Conservation (phyloP, 2,797 vertebrate genomes). For the Urosaurus nigricauda region DNA sequence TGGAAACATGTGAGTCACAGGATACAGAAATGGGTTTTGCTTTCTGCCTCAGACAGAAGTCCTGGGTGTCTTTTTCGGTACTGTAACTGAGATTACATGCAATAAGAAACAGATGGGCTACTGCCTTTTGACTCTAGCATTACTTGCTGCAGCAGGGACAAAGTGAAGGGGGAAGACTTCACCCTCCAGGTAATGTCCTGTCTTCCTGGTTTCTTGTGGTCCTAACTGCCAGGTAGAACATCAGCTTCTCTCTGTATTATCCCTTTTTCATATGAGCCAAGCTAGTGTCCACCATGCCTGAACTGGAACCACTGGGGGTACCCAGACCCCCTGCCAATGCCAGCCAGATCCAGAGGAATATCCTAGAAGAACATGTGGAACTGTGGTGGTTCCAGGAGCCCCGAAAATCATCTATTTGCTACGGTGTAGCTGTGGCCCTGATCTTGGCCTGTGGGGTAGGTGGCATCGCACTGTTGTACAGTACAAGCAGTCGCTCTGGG, state of each 20-base stretch:
- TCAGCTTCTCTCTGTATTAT: slow-evolving; percentile 6
- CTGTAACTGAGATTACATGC: neutral
- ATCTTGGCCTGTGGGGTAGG: slow-evolving; percentile 92
- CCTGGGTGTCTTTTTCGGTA: neutral
- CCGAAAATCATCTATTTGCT: slow-evolving; percentile 91
- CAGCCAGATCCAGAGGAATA: slow-evolving; percentile 86
- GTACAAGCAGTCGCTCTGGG: slow-evolving; percentile 94
- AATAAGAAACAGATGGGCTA: neutral
- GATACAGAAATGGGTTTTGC: neutral
- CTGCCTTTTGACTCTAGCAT: neutral
- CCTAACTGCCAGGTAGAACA: neutral
- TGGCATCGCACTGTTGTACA: slow-evolving; percentile 91
- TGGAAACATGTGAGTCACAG: neutral
- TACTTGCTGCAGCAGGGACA: neutral
- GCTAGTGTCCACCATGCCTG: slow-evolving; percentile 81
- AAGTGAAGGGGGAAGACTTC: neutral
- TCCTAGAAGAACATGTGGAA: slow-evolving; percentile 95
- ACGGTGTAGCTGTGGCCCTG: slow-evolving; percentile 87
- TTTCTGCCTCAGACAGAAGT: neutral
- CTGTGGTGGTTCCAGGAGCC: slow-evolving; percentile 98
- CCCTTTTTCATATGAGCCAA: neutral
- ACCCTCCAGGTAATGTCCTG: neutral
- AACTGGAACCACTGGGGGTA: slow-evolving; percentile 83
- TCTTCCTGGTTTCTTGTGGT: neutral
- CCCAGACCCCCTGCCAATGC: slow-evolving; percentile 80